Evolutionary conservation across 1,140 invertebrate species (phyloP).

Genomic region (Trialeurodes vaporariorum): DNA sequence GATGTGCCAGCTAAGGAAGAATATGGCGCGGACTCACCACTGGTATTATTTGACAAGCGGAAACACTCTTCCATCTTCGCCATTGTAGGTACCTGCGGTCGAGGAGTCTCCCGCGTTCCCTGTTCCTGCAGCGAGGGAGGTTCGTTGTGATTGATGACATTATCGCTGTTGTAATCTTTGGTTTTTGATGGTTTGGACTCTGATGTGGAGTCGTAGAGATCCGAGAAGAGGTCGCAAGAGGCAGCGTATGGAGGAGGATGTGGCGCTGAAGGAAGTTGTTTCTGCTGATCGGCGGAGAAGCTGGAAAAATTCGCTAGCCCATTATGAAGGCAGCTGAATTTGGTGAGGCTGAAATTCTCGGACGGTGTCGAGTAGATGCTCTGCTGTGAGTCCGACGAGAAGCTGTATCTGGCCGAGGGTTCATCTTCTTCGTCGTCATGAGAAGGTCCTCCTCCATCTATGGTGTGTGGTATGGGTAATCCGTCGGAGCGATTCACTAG

Average conservation of each 20-base stretch:
- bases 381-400: background rate
- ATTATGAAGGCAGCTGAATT: background rate
- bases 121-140: too few relatives aligned
- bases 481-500: background rate
- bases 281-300: too few relatives aligned
- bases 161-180: background rate
- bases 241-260: too few relatives aligned
- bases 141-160: background rate
- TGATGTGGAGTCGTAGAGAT: background rate
- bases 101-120: too few relatives aligned
- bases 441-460: background rate
- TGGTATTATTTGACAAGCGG: too few relatives aligned
- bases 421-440: too few relatives aligned
- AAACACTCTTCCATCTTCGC: too few relatives aligned
- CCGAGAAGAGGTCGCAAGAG: background rate
- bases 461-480: background rate
- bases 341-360: background rate
- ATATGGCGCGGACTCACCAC: too few relatives aligned
- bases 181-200: background rate
- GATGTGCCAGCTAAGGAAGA: too few relatives aligned
- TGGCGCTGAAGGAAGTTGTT: too few relatives aligned
- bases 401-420: background rate
- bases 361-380: background rate
- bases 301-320: too few relatives aligned
- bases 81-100: too few relatives aligned